phyloP scores from a whole-genome alignment of 2,888 invertebrate genomes.

The Anthophora plumipes region DNA sequence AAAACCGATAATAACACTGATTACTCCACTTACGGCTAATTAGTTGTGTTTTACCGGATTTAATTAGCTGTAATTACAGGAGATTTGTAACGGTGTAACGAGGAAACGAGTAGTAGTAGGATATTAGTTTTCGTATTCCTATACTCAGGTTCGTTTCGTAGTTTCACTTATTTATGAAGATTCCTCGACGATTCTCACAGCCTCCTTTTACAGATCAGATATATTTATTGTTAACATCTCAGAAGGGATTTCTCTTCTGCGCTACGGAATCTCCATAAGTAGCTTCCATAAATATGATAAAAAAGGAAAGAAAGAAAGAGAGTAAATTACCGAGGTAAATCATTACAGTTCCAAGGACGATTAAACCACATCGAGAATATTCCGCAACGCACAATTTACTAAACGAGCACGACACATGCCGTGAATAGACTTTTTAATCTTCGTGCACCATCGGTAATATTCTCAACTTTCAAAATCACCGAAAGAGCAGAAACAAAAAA shows the following conservation, averaged over 20 bases:
- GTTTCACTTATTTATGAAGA: conserved; percentile 20
- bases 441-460: background rate
- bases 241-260: conserved; percentile 1
- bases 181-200: conserved; percentile 1
- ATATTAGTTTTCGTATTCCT: background rate
- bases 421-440: conserved; percentile 20
- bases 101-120: background rate
- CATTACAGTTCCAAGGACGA: background rate
- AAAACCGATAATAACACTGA: background rate
- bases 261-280: conserved; percentile 14
- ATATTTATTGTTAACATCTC: conserved; percentile 7
- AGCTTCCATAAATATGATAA: background rate
- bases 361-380: background rate
- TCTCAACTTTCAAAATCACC: background rate
- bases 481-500: background rate
- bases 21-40: conserved; percentile 20
- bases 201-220: background rate
- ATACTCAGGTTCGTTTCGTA: background rate
- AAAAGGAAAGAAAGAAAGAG: background rate
- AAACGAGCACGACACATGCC: background rate
- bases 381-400: conserved; percentile 9
- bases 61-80: conserved; percentile 12
- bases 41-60: background rate
- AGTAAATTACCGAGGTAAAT: conserved; percentile 8
- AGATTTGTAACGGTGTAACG: conserved; percentile 6